Percentiles rank a stretch among this genome's conserved stretches.
Conservation (phyloP, 2,113 vertebrate genomes). For the Uria lomvia region DNA sequence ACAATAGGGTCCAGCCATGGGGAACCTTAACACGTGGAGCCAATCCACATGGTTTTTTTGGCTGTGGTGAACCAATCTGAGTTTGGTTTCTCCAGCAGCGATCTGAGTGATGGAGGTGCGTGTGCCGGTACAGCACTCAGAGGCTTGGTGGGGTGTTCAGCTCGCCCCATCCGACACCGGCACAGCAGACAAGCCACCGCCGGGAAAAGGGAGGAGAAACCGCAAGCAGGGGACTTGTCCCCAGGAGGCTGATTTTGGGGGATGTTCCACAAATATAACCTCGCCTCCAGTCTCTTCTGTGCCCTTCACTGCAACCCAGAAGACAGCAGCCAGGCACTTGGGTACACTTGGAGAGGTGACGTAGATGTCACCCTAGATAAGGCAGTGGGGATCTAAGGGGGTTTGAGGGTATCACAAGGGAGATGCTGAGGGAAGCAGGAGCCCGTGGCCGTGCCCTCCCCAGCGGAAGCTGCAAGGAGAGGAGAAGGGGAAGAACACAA, state of each 20-base stretch:
- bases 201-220: background rate
- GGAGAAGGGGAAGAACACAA: background rate
- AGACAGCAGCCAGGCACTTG: background rate
- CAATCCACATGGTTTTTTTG: background rate
- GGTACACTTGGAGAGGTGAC: background rate
- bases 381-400: background rate
- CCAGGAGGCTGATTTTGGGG: background rate
- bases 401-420: no score
- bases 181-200: background rate
- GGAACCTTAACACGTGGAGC: background rate
- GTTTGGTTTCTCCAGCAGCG: background rate
- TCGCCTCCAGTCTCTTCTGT: background rate
- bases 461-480: background rate
- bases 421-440: background rate
- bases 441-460: background rate
- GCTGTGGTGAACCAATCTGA: background rate
- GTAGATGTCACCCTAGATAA: background rate
- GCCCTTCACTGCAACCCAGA: background rate
- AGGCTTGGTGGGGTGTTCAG: background rate
- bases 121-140: background rate
- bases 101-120: background rate
- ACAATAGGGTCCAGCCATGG: background rate
- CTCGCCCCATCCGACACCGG: accelerated
- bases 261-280: background rate
- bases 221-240: background rate